phyloP scores from a whole-genome alignment of 2,888 invertebrate species.

The Lacanobia wlatinum region DNA sequence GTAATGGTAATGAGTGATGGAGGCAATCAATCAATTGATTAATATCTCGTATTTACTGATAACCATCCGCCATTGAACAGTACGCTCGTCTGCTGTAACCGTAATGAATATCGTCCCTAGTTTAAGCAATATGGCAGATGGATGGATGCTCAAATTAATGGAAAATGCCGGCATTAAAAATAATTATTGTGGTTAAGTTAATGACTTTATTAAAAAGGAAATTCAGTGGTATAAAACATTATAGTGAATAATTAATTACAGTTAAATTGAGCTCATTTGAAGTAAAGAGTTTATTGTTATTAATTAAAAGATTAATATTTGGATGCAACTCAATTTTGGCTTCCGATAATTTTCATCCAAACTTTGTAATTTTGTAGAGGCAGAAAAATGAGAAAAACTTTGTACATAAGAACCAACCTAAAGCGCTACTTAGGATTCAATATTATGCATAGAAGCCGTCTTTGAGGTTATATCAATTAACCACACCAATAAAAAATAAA shows the following conservation, averaged over 20 bases:
- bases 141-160: conserved; percentile 26
- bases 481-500: no score
- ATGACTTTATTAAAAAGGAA: conserved; percentile 21
- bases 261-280: background rate
- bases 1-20: conserved; percentile 46
- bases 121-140: conserved; percentile 13
- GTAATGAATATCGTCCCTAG: conserved; percentile 25
- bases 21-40: conserved; percentile 59
- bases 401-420: background rate
- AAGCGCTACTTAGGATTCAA: background rate
- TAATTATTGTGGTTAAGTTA: conserved; percentile 15
- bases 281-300: conserved; percentile 5
- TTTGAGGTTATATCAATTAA: no score
- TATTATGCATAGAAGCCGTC: background rate
- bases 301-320: background rate
- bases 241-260: conserved; percentile 1
- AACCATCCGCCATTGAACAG: conserved; percentile 43
- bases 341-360: background rate
- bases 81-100: conserved; percentile 17
- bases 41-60: conserved; percentile 48
- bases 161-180: conserved; percentile 29
- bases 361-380: background rate
- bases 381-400: background rate
- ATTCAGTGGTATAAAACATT: conserved; percentile 19
- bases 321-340: background rate